phyloP scores from a whole-genome alignment of 2,113 vertebrate species.

The Triplophysa rosa region DNA sequence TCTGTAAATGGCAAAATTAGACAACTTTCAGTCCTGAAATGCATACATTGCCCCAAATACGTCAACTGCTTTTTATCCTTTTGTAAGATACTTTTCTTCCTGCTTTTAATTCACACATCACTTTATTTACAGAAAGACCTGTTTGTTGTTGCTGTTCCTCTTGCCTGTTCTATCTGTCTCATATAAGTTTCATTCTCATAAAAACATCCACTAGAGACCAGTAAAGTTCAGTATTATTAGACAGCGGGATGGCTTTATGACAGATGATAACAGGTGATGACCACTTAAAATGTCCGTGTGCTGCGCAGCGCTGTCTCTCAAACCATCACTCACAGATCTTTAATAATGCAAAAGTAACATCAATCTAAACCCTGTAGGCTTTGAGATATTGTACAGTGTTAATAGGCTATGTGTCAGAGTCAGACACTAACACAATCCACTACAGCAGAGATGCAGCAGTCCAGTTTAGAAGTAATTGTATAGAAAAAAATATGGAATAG shows the following conservation, averaged over 20 bases:
- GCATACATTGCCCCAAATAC: no score
- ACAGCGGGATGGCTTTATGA: slow-evolving; percentile 3
- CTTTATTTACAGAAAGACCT: background rate
- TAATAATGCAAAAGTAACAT: slow-evolving; percentile 1
- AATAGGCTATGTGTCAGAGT: background rate
- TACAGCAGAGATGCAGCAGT: background rate
- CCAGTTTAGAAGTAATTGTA: background rate
- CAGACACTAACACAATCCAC: background rate
- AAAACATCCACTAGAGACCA: slow-evolving; percentile 23
- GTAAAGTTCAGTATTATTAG: slow-evolving; percentile 14
- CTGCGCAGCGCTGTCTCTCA: slow-evolving; percentile 1
- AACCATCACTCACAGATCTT: slow-evolving; percentile 18
- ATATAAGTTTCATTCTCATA: background rate
- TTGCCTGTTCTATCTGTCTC: background rate
- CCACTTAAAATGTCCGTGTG: background rate
- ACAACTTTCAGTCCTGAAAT: no score
- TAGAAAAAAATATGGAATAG: background rate
- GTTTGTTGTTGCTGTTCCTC: background rate
- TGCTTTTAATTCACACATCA: background rate
- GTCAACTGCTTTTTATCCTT: background rate
- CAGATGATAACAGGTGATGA: background rate
- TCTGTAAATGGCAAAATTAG: background rate
- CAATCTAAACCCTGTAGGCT: slow-evolving; percentile 7
- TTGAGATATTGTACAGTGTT: background rate
- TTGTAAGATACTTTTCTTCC: background rate